Conservation (phyloP, 1,140 invertebrate genomes). For the Drosophila subobscura region DNA sequence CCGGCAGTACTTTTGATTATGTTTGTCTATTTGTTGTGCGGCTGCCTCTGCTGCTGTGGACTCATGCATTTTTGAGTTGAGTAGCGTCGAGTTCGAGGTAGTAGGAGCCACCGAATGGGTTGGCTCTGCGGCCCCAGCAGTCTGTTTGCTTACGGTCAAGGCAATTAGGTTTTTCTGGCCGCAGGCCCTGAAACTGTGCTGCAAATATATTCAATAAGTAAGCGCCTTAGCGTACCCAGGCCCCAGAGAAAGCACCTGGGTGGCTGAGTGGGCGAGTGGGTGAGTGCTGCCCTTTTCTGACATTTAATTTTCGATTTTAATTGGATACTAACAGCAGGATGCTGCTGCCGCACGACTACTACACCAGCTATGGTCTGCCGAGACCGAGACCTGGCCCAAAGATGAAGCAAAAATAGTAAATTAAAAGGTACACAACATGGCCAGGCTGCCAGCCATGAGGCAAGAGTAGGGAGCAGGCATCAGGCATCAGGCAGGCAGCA, state of each 20-base stretch:
- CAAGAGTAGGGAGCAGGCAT: conserved; percentile 11
- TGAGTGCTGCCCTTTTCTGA: conserved; percentile 59
- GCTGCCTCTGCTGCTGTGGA: conserved; percentile 17
- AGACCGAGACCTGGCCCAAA: conserved; percentile 39
- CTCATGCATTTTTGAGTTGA: conserved; percentile 74
- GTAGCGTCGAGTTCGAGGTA: too few species aligned
- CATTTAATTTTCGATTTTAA: conserved; percentile 83
- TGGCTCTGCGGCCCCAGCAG: not conserved
- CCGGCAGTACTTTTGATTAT: conserved; percentile 70
- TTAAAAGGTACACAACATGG: conserved; percentile 78
- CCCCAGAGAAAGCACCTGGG: conserved; percentile 5
- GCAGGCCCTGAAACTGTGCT: conserved; percentile 40
- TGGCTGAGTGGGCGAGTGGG: not conserved
- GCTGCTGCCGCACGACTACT: conserved; percentile 57
- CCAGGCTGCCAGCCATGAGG: conserved; percentile 21
- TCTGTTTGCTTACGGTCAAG: conserved; percentile 76
- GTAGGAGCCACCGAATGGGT: not conserved
- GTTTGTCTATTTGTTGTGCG: conserved; percentile 77
- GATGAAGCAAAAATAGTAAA: conserved; percentile 73
- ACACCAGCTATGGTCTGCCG: conserved; percentile 34
- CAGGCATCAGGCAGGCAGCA: conserved; percentile 41
- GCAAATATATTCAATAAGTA: conserved; percentile 76
- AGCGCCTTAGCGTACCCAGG: conserved; percentile 62
- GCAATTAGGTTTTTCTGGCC: conserved; percentile 78
- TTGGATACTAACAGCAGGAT: conserved; percentile 83